Conservation (phyloP, 2,113 vertebrate species). For the Larimichthys polyactis region DNA sequence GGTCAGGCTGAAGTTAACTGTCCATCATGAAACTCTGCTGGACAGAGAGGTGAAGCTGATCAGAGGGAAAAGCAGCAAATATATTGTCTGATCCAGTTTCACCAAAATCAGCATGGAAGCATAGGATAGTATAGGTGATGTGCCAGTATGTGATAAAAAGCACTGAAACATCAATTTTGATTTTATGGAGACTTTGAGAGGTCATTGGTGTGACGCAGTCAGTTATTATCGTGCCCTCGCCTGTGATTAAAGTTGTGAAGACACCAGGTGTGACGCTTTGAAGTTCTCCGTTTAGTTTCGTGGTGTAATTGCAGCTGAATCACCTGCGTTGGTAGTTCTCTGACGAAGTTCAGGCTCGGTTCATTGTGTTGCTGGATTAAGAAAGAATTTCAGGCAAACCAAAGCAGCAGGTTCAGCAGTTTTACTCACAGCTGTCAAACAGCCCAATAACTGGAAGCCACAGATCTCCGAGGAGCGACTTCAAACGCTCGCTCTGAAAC, state of each 20-base stretch:
- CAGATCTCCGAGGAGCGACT: constrained; percentile 20
- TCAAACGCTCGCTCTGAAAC: constrained; percentile 5
- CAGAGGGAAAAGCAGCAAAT: no score
- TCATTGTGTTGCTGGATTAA: constrained; percentile 11
- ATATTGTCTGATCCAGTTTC: no score
- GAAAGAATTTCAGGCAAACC: constrained; percentile 12
- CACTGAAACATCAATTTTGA: no score
- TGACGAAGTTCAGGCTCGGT: constrained; percentile 23
- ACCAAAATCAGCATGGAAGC: no score
- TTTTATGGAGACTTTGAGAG: neutral
- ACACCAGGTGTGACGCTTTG: neutral
- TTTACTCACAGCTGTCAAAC: constrained; percentile 31
- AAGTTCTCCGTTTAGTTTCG: neutral
- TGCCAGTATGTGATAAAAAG: no score
- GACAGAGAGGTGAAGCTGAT: no score
- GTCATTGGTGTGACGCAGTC: neutral
- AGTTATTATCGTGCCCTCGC: neutral
- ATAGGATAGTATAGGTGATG: no score
- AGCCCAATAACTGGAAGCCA: constrained; percentile 1
- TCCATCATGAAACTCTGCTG: no score
- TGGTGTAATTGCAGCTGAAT: neutral
- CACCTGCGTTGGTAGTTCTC: constrained; percentile 20
- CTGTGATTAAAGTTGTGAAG: constrained; percentile 3
- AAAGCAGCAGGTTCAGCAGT: constrained; percentile 31
- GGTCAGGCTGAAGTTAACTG: no score